Percentiles rank a stretch among this genome's conserved stretches.
These are phyloP conservation scores for Dryomyza anilis DNA, from an alignment of 2,888 invertebrate genomes.

Conservation along the genomic window DNA sequence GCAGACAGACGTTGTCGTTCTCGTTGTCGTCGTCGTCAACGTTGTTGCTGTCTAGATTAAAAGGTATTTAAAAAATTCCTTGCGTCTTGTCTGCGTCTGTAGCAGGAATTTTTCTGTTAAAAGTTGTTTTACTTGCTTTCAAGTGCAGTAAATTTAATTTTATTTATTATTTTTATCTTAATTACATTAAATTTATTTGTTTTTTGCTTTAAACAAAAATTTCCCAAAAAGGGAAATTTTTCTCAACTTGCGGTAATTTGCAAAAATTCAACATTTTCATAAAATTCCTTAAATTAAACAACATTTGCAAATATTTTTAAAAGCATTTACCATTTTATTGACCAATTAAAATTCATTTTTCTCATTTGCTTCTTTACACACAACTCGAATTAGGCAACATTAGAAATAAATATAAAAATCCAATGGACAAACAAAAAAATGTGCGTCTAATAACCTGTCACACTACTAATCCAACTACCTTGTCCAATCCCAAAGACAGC, in stretches of 20 bases:
- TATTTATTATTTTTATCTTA: neutral
- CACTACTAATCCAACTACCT: constrained; percentile 48
- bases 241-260: neutral
- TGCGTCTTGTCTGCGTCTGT: constrained; percentile 30
- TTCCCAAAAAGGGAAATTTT: constrained; percentile 3
- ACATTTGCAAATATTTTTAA: no score
- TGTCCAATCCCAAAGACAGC: constrained; percentile 1
- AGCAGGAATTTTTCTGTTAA: neutral
- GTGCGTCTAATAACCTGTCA: constrained; percentile 56
- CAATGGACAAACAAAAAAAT: constrained; percentile 9
- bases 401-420: constrained; percentile 3
- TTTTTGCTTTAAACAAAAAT: neutral
- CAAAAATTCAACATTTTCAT: neutral
- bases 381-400: constrained; percentile 39
- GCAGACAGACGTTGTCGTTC: constrained; percentile 12
- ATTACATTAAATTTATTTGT: neutral
- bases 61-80: constrained; percentile 54
- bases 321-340: neutral
- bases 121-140: neutral
- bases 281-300: constrained; percentile 27
- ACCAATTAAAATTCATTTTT: neutral
- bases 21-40: constrained; percentile 11
- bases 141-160: neutral
- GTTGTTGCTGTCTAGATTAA: constrained; percentile 31
- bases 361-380: constrained; percentile 11